Percentiles rank a stretch among this genome's conserved stretches.
phyloP scores from a whole-genome alignment of 2,113 vertebrate species.

The Nymphicus hollandicus region DNA sequence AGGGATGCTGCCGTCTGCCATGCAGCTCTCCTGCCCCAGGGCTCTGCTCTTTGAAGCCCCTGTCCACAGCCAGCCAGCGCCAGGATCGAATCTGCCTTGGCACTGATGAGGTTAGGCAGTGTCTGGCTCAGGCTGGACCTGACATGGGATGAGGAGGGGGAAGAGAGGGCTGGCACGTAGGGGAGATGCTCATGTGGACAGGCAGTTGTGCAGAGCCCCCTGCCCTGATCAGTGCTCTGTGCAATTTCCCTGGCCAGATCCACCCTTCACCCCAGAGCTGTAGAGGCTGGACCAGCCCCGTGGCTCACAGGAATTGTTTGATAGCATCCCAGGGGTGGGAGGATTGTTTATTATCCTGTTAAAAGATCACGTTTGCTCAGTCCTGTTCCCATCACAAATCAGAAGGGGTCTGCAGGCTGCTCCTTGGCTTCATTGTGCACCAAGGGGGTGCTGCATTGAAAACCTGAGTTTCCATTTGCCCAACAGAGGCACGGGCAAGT shows the following conservation, averaged over 20 bases:
- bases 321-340: fast-evolving
- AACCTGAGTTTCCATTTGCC: background rate
- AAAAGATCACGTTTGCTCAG: background rate
- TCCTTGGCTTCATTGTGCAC: fast-evolving
- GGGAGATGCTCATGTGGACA: fast-evolving
- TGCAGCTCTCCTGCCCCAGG: constrained; percentile 43
- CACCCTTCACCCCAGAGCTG: background rate
- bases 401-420: background rate
- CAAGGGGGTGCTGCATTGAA: background rate
- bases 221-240: fast-evolving
- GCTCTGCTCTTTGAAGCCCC: constrained; percentile 61
- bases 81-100: constrained; percentile 62
- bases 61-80: background rate
- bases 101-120: constrained; percentile 58
- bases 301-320: background rate
- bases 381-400: background rate
- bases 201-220: background rate
- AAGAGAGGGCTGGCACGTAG: background rate
- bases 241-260: background rate
- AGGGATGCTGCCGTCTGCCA: constrained; percentile 8
- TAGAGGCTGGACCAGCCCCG: background rate
- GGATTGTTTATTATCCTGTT: background rate
- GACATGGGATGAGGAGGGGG: fast-evolving
- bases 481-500: background rate
- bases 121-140: background rate